Evolutionary conservation across 2,113 vertebrate species (phyloP), one percentile per base, ranked within the genome.

Genomic region (Heterocephalus glaber): DNA sequence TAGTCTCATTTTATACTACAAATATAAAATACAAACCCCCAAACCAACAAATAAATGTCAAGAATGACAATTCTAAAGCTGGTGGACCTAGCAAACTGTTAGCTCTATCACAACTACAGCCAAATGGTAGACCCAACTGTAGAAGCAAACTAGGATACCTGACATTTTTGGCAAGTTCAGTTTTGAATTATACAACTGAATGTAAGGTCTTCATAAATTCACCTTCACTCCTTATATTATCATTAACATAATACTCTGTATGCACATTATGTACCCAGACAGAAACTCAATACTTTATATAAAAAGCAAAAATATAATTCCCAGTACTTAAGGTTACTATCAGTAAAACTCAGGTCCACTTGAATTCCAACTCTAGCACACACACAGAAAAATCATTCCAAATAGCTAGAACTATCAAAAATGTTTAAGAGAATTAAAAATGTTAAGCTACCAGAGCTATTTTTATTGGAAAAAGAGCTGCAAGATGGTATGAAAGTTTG

Each of bases 391-490:
- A 92, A 58, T 58, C 70, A 66, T 58, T 94, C 47, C 22, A 56
- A 56, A 96, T 38, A 68, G 12, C 60, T 38, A 8, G 30, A 91
- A 68, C 52, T 28, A 76, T 11, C 47, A 79, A 68, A 22, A 85
- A 1, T 60, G 54, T 74, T 33, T 83, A 88, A 77, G 63, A 86
- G 8, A 86, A 86, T 38, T 56, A 77, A 47, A 61, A 91, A 60
- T 63, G 38, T 44, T 58, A 91, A 26, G n/a, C 33, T 63, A 80
- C 24, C 6, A 77, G 33, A 93, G 17, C 76, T 66, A 95, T 38
- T 77, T 84, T 38, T 88, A 79, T 58, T 63, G 17, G 61, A 90
- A 93, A 96, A 93, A 96, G 35, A 61, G 49, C 58, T 77, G 4
- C 16, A 91, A 44, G 26, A 91, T 33, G 38, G 20, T 84, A 91